Evolutionary conservation across 2,888 invertebrate genomes (phyloP).

Genomic region (Phyllotreta cruciferae): DNA sequence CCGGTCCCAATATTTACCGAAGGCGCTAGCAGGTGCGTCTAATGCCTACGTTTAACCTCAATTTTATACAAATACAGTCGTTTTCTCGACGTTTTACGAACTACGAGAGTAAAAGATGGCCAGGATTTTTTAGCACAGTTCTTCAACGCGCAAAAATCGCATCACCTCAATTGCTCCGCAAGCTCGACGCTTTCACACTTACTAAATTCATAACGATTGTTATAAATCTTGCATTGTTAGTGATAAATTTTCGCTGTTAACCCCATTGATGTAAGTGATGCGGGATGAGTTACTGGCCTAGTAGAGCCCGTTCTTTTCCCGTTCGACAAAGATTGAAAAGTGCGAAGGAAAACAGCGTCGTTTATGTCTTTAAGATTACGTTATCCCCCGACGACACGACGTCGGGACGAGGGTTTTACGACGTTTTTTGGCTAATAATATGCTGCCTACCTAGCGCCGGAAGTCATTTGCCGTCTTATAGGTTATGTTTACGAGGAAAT

Average conservation of each 20-base stretch:
- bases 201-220: too few relatives aligned
- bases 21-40: constrained; percentile 46
- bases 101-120: constrained; percentile 21
- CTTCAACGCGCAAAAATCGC: background rate
- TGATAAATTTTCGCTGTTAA: too few relatives aligned
- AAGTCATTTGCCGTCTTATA: constrained; percentile 45
- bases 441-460: constrained; percentile 40
- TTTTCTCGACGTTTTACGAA: constrained; percentile 44
- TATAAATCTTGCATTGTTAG: too few relatives aligned
- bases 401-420: constrained; percentile 27
- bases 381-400: constrained; percentile 18
- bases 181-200: too few relatives aligned
- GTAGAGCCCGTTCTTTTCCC: background rate
- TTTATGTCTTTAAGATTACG: constrained; percentile 33
- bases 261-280: too few relatives aligned
- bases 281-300: too few relatives aligned
- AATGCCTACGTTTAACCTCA: constrained; percentile 50
- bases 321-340: constrained; percentile 29
- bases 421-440: constrained; percentile 39
- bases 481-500: constrained; percentile 47
- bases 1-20: constrained; percentile 27
- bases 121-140: background rate
- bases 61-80: constrained; percentile 56
- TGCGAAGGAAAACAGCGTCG: constrained; percentile 37
- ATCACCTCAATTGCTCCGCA: too few relatives aligned